These are phyloP conservation scores for Coregonus clupeaformis DNA, from an alignment of 2,113 vertebrate species.

Conservation along the genomic window DNA sequence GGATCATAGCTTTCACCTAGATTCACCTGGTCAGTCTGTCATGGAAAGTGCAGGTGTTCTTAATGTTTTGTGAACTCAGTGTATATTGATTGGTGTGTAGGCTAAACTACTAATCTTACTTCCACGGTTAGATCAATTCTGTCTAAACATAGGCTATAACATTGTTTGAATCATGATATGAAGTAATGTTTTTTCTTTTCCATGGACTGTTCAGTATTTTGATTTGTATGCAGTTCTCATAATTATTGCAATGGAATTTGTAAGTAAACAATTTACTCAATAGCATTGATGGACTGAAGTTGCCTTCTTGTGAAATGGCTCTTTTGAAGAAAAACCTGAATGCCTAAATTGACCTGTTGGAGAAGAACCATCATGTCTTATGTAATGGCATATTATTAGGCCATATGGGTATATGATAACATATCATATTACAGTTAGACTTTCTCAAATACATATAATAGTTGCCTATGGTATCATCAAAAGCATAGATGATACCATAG, in stretches of 20 bases:
- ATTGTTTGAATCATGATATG: background rate
- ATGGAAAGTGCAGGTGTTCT: too few species aligned
- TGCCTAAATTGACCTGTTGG: too few species aligned
- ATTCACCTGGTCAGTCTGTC: too few species aligned
- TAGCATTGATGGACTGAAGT: background rate
- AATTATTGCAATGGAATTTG: background rate
- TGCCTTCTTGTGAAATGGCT: background rate
- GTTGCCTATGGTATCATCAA: too few species aligned
- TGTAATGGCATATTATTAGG: too few species aligned
- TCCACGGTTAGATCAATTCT: slow-evolving; percentile 5
- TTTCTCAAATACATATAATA: too few species aligned
- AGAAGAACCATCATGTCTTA: too few species aligned
- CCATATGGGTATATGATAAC: too few species aligned
- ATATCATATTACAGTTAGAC: too few species aligned
- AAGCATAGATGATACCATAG: too few species aligned
- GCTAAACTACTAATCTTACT: background rate
- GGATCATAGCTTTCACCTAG: too few species aligned
- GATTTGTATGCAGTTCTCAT: slow-evolving; percentile 14
- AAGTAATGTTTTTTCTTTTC: background rate
- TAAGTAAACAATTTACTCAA: slow-evolving; percentile 17
- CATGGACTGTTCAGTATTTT: slow-evolving; percentile 10
- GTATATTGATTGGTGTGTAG: slow-evolving; percentile 15
- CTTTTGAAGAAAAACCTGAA: too few species aligned
- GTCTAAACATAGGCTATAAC: slow-evolving; percentile 5
- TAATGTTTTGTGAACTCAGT: background rate